Base-by-base conservation (phyloP, 1,140 invertebrate species). In the Coenobita brevimanus region DNA sequence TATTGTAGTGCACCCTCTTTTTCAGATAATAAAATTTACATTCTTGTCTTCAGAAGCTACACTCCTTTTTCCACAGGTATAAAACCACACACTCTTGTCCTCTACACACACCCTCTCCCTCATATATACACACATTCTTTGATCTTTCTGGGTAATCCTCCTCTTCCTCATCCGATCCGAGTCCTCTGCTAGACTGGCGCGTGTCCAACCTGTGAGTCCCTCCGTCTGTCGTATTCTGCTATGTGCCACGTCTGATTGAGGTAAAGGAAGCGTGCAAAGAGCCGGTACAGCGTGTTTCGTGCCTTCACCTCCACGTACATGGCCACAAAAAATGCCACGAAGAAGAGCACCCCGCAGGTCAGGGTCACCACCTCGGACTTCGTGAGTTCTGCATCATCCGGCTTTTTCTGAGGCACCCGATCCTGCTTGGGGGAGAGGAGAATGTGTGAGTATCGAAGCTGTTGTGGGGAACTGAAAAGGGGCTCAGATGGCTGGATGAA, bases 261-360 rank as follows among this genome's bases (percentile, higher is more conserved):
- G 80, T 92, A 92, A 50, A 94, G 90, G 89, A 94, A 94, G 80
- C 93, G 92, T 69, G 92, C 91, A 86, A 93, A 91, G 13, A 94
- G 91, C 82, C 93, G 92, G 89, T 94, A 94, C 21, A 94, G 89
- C 1, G 94, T 94, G 88, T 93, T 92, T 46, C 92, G 91, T 21
- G 94, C 94, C 89, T 94, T 94, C 27, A 94, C 93, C 91, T 94
- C 93, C 30, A 94, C 94, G 87, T 94, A 94, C 93, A 94, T 94
- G 54, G 94, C 93, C 10, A 94, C 91, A 91, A 94, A 94, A 89
- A 94, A 94, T 10, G 94, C 93, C 27, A 94, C 92, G 90, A 94
- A 94, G 91, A 94, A 94, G 38, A 93, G 91, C 6, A 94, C 93
- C 0, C 94, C 94, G 91, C 94, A 94, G 0, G 93, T 92, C 24